Base-by-base conservation (phyloP, 1,140 invertebrate species). In the Drosophila trapezifrons region DNA sequence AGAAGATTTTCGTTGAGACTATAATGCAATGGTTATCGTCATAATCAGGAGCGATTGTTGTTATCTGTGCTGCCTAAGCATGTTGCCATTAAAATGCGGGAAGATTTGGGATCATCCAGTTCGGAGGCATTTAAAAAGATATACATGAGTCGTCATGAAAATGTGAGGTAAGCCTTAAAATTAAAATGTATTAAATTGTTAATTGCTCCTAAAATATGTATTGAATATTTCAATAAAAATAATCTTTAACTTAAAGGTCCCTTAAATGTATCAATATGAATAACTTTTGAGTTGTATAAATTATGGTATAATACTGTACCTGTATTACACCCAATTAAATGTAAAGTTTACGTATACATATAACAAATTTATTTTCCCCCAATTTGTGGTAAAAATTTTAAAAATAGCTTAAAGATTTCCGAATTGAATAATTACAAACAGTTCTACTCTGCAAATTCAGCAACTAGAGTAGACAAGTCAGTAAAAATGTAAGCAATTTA, bases 61-160 rank as follows among this genome's bases (percentile, higher is more conserved):
- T 93, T 99, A 4, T 98, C 98, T 5, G 98, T 99, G 1, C 93
- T 99, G 45, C 98, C 98, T 1, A 97, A 98, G 92, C 98, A 99
- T 93, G 97, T 99, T 46, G 98, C 98, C 1, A 96, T 98, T 18
- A 97, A 97, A 92, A 98, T 99, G 96, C 93, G 98, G 6, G 95
- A 98, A 91, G 98, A 99, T 91, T 93, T 98, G 63, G 98, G 97
- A 13, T 95, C 96, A 17, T 96, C 96, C 4, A 95, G 96, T 59
- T 97, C 97, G 63, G 95, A 95, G 5, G 98, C 98, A 91, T 99
- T 99, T 92, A 98, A 98, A 93, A 98, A 98, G 93, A 98, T 99
- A 84, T 99, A 98, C 91, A 98, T 99, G 98, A 98, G 96, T 66
- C 94, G 98, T 17, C 97, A 99, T 92, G 98, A 99, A 93, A 98